phyloP scores from a whole-genome alignment of 2,888 invertebrate genomes.

The Hermodice carunculata region DNA sequence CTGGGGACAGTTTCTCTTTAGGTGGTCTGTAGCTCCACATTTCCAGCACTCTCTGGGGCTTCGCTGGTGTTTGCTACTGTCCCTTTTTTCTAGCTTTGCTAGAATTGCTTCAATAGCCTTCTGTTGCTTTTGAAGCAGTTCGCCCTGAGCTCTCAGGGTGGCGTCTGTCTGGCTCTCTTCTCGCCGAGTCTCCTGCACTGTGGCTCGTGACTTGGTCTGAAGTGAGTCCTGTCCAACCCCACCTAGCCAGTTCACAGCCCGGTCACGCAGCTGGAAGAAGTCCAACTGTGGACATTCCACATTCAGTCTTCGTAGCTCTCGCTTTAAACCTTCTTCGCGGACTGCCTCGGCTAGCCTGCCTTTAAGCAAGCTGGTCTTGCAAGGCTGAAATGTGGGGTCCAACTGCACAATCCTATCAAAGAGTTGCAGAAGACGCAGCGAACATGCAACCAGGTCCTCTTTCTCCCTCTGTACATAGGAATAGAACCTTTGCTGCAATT shows the following conservation, averaged over 20 bases:
- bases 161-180: no score
- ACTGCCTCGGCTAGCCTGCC: no score
- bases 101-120: neutral
- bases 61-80: neutral
- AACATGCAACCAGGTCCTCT: constrained; percentile 6
- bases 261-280: constrained; percentile 10
- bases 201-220: neutral
- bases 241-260: constrained; percentile 5
- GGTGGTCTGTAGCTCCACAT: neutral
- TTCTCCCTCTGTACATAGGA: neutral
- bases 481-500: constrained; percentile 6
- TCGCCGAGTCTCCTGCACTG: neutral
- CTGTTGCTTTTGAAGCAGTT: no score
- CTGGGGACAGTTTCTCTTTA: constrained; percentile 2
- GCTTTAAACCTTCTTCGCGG: no score
- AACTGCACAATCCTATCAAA: neutral
- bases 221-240: neutral
- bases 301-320: no score
- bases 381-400: no score
- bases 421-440: neutral
- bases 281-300: neutral
- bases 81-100: neutral
- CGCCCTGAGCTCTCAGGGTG: no score
- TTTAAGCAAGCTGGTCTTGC: no score
- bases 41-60: neutral